phyloP scores from a whole-genome alignment of 2,888 invertebrate species.

The Lottia gigantea region DNA sequence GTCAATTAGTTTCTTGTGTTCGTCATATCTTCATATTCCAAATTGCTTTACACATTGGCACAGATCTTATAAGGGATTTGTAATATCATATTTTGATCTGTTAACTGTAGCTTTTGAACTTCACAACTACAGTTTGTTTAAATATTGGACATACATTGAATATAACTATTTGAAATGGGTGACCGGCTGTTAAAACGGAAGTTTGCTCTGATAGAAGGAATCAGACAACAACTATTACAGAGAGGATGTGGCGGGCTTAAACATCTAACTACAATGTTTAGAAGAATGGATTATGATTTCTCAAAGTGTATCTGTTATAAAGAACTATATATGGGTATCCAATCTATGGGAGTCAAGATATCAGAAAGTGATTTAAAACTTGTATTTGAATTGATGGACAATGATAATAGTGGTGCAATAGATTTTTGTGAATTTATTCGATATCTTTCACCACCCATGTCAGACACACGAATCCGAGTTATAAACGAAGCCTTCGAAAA shows the following conservation, averaged over 20 bases:
- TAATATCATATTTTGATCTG: no score
- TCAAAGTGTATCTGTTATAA: conserved; percentile 44
- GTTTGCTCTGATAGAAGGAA: conserved; percentile 30
- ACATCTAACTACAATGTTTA: conserved; percentile 44
- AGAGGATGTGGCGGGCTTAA: conserved; percentile 46
- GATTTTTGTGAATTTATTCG: conserved; percentile 56
- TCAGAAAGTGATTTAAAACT: conserved; percentile 42
- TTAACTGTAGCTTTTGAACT: no score
- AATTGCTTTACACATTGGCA: no score
- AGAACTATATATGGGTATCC: conserved; percentile 49
- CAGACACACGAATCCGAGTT: conserved; percentile 36
- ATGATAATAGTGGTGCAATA: conserved; percentile 45
- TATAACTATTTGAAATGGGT: no score
- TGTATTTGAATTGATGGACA: conserved; percentile 47
- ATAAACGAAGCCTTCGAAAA: conserved; percentile 51
- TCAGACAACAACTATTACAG: conserved; percentile 37
- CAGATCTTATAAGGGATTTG: no score
- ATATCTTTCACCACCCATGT: conserved; percentile 47
- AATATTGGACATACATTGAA: no score
- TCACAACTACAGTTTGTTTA: no score
- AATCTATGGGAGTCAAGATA: conserved; percentile 44
- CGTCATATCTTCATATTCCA: no score
- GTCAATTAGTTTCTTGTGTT: no score
- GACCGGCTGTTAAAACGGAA: neutral
- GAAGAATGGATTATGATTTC: conserved; percentile 49